phyloP scores from a whole-genome alignment of 2,888 invertebrate genomes.

The Calameuta filiformis region DNA sequence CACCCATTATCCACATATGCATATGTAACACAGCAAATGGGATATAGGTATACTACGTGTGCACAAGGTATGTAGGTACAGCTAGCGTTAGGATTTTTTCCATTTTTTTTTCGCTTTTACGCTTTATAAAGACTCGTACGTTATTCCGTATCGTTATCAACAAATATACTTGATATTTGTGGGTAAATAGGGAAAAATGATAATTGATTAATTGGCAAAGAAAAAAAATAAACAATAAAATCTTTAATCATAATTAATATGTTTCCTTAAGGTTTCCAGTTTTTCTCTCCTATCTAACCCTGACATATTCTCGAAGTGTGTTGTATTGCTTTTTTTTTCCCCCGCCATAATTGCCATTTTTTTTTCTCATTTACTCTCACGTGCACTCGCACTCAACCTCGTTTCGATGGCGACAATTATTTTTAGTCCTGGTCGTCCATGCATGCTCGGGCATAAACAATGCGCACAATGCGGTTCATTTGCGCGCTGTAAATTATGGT shows the following conservation, averaged over 20 bases:
- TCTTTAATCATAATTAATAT: too few relatives aligned
- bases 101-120: slow-evolving; percentile 7
- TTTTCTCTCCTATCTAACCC: slow-evolving; percentile 7
- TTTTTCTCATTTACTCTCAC: neutral
- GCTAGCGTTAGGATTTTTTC: neutral
- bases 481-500: slow-evolving; percentile 8
- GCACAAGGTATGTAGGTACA: neutral
- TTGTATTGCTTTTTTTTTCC: neutral
- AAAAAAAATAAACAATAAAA: too few relatives aligned
- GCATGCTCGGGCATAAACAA: slow-evolving; percentile 14
- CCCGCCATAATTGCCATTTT: neutral
- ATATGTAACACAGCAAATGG: neutral
- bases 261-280: too few relatives aligned
- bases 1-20: slow-evolving; percentile 19
- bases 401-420: neutral
- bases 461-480: slow-evolving; percentile 16
- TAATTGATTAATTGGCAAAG: too few relatives aligned
- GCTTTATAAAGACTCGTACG: neutral
- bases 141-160: too few relatives aligned
- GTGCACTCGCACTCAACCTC: neutral
- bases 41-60: too few relatives aligned
- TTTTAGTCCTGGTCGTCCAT: neutral
- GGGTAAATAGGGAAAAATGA: too few relatives aligned
- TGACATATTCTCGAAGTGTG: neutral
- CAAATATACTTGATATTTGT: too few relatives aligned